These are phyloP conservation scores for Callospermophilus lateralis DNA, from an alignment of 2,113 vertebrate species.

Conservation along the genomic window DNA sequence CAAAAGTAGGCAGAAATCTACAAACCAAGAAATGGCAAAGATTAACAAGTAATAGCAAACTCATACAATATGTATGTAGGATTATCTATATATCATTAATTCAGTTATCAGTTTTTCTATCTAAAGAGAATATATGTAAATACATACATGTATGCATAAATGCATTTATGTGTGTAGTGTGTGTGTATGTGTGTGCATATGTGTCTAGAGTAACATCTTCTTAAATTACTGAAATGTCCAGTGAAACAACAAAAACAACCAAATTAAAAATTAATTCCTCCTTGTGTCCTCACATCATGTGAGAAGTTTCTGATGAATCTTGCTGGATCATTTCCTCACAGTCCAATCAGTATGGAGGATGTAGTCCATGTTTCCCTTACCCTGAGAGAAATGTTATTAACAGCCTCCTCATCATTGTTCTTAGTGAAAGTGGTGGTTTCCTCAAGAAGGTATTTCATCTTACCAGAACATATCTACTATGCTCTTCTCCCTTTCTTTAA, in stretches of 20 bases:
- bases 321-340: background rate
- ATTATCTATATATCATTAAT: background rate
- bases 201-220: background rate
- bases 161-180: background rate
- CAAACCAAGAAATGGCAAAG: background rate
- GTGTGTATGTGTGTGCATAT: background rate
- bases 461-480: background rate
- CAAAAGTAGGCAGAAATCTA: background rate
- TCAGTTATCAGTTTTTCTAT: background rate
- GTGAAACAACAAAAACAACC: background rate
- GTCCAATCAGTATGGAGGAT: background rate
- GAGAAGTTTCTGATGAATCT: background rate
- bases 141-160: background rate
- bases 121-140: background rate
- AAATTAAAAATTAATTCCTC: background rate
- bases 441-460: background rate
- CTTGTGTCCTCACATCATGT: background rate
- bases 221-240: background rate
- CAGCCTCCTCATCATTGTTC: background rate
- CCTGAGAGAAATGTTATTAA: background rate
- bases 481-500: background rate
- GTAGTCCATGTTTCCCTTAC: background rate
- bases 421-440: background rate
- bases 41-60: background rate
- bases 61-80: background rate